Base-by-base conservation (phyloP, 1,140 invertebrate species). In the Limonius californicus region DNA sequence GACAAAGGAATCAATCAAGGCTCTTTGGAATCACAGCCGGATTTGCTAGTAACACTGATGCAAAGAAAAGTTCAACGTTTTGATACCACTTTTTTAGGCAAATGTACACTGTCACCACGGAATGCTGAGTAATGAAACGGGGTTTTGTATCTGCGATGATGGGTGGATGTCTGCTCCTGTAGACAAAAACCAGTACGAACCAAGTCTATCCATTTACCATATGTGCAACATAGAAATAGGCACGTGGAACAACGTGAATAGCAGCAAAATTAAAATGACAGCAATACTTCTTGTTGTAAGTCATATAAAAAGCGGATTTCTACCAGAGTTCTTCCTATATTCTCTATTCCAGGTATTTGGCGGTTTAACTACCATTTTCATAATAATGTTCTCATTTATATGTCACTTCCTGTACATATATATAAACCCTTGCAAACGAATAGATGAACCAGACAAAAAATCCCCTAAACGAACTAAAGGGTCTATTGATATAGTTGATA, bases 181-280 rank as follows among this genome's bases (percentile, higher is more conserved):
- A 9, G 65, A 70, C 16, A 61, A 66, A 42, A 60, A 64, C 11
- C 21, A 55, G 30, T 61, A 62, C 20, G 45, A 57, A 21, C 65
- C 69, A 0, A 68, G 65, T 18, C 57, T 73, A 12, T 59, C 68
- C 14, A 50, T 60, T 1, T 68, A 68, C 54, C 73, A 75, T 59
- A 73, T 75, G 72, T 75, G 73, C 58, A 75, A 73, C 47, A 70
- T 74, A 1, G 61, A 67, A 53, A 35, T 66, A 27, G 23, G 23
- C 7, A 66, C 62, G 55, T 72, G 71, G 71, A 57, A 69, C 19
- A 50, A 54, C 16, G 21, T 45, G 15, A 61, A 61, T 15, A 32
- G 53, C 14, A 53, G 27, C 3, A 30, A 39, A 20, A 23, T 61
- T 16, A 61, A 45, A 18, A 39, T 61, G 35, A 35, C 50, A 9